phyloP scores from a whole-genome alignment of 2,888 invertebrate species.

The Bembecia ichneumoniformis region DNA sequence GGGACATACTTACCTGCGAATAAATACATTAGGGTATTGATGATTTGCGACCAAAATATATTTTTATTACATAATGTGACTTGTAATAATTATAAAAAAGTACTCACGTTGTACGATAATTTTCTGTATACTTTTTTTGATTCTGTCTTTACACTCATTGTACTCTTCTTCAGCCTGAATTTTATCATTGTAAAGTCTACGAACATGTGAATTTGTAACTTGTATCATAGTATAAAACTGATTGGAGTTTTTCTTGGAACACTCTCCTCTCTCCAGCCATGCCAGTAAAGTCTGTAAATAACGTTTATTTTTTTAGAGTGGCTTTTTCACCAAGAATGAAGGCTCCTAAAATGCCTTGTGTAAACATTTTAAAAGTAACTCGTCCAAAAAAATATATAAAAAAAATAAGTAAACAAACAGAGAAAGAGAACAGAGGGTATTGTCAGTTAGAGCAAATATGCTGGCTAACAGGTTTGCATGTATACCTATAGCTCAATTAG shows the following conservation, averaged over 20 bases:
- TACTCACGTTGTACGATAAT: constrained; percentile 94
- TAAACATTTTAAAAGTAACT: no score
- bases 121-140: constrained; percentile 87
- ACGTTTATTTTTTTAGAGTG: not conserved
- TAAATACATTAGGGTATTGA: constrained; percentile 5
- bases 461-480: no score
- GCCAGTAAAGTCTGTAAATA: constrained; percentile 80
- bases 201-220: constrained; percentile 92
- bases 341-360: no score
- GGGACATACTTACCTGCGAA: constrained; percentile 24
- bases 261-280: constrained; percentile 96
- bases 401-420: no score
- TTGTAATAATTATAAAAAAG: not conserved
- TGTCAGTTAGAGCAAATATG: no score
- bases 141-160: constrained; percentile 85
- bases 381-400: no score
- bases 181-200: constrained; percentile 88
- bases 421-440: no score
- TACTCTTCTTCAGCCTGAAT: constrained; percentile 90
- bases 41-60: constrained; percentile 3
- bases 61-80: no score
- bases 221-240: constrained; percentile 97
- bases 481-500: no score
- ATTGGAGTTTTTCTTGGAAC: constrained; percentile 90
- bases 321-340: no score